Percentiles rank a stretch among this genome's conserved stretches.
Evolutionary conservation across 35 echinoderm and acorn worm genomes (phyloP).

Genomic region (Holothuria glaberrima): DNA sequence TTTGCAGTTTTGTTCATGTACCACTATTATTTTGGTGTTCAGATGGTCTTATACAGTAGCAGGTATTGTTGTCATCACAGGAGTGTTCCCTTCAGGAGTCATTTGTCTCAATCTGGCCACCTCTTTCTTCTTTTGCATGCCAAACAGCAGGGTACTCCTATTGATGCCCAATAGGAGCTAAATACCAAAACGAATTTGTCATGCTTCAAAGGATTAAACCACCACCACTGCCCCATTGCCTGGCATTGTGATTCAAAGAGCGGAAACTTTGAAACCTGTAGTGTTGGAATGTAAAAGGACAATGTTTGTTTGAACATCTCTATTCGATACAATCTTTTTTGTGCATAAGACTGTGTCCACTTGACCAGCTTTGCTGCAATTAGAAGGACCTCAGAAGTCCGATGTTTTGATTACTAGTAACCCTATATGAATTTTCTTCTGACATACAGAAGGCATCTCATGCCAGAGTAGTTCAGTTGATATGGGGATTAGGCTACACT

Average conservation of each 20-base stretch:
- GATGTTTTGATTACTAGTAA: conserved; percentile 47
- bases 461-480: not conserved
- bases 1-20: too few species aligned
- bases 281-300: conserved; percentile 45
- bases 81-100: not conserved
- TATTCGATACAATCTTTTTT: not conserved
- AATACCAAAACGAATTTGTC: conserved; percentile 30
- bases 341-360: conserved; percentile 28
- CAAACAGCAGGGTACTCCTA: conserved; percentile 32
- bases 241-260: not conserved
- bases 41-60: too few species aligned
- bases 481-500: conserved; percentile 36
- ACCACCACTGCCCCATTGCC: not conserved
- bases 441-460: not conserved
- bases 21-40: too few species aligned
- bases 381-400: conserved; percentile 28
- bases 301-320: conserved; percentile 49
- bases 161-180: conserved; percentile 12
- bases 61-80: not conserved
- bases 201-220: conserved; percentile 25
- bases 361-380: conserved; percentile 42
- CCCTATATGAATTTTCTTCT: not conserved
- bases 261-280: conserved; percentile 28
- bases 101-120: not conserved
- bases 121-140: not conserved